These are phyloP conservation scores for Drosophila glabriapex DNA, from an alignment of 2,888 invertebrate genomes.

Conservation along the genomic window DNA sequence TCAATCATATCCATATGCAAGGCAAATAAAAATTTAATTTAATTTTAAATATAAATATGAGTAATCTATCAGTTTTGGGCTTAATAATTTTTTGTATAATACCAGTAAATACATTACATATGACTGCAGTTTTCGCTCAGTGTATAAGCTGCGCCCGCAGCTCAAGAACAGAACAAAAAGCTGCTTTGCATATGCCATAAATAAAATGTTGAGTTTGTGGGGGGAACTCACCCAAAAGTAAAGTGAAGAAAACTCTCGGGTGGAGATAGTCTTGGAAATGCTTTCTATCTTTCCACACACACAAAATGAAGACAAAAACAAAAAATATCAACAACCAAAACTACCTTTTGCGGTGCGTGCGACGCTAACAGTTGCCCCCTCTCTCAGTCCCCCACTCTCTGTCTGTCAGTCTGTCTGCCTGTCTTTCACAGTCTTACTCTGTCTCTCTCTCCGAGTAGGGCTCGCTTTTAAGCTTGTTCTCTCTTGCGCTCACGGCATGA, in stretches of 20 bases:
- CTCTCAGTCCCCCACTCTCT: slow-evolving; percentile 9
- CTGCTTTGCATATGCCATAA: slow-evolving; percentile 76
- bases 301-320: slow-evolving; percentile 26
- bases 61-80: neutral
- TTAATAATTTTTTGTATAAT: neutral
- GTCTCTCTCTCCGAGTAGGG: neutral
- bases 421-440: slow-evolving; percentile 1
- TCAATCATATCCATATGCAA: neutral
- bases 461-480: slow-evolving; percentile 19
- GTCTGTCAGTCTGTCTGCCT: neutral
- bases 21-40: neutral
- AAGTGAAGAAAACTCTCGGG: slow-evolving; percentile 40
- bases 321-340: slow-evolving; percentile 21
- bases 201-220: slow-evolving; percentile 46
- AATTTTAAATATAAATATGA: neutral
- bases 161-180: slow-evolving; percentile 50
- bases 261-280: slow-evolving; percentile 54
- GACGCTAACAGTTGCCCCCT: slow-evolving; percentile 39
- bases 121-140: slow-evolving; percentile 17
- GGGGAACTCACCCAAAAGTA: slow-evolving; percentile 14
- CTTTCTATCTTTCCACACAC: slow-evolving; percentile 65
- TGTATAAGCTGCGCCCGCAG: slow-evolving; percentile 45
- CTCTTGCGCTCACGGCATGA: slow-evolving; percentile 53
- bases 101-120: neutral
- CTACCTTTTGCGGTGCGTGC: slow-evolving; percentile 69